A percentile compares a stretch with the other conserved stretches of the same genome.
Evolutionary conservation across 2,113 vertebrate species (phyloP).

Genomic region (Dascyllus trimaculatus): DNA sequence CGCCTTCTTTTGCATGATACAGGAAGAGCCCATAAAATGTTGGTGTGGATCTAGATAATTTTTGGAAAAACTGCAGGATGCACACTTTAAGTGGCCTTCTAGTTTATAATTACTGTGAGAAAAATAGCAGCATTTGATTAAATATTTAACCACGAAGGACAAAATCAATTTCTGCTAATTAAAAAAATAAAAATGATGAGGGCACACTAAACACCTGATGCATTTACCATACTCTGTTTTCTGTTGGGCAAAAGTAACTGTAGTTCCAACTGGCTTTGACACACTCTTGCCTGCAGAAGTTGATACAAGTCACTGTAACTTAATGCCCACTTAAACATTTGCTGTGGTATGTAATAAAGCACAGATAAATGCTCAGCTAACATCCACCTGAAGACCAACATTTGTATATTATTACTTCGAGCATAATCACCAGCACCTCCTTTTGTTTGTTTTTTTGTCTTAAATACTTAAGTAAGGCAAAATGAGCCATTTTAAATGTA

Average conservation of each 20-base stretch:
- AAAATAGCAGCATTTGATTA: conserved; percentile 6
- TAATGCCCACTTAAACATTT: conserved; percentile 1
- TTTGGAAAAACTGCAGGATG: too few species aligned
- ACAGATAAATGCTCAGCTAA: too few species aligned
- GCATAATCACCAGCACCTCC: not conserved
- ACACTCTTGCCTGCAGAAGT: not conserved
- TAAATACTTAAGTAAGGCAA: not conserved
- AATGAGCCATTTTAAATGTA: not conserved
- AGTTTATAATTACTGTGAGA: not conserved
- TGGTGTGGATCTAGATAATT: too few species aligned
- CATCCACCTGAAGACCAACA: not conserved
- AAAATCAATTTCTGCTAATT: not conserved
- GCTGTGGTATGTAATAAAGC: not conserved
- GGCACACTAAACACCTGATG: not conserved
- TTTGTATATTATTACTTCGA: not conserved
- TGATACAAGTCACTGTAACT: not conserved
- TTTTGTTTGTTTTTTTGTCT: too few species aligned
- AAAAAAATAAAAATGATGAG: conserved; percentile 6
- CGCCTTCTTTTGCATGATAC: conserved; percentile 16
- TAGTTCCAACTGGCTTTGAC: not conserved
- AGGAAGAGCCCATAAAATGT: too few species aligned
- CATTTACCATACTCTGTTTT: not conserved
- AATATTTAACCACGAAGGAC: not conserved
- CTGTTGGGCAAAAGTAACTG: not conserved
- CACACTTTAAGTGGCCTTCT: not conserved